Percentiles rank a stretch among this genome's conserved stretches.
Conservation (phyloP, 1,140 invertebrate genomes). For the Elysia chlorotica region DNA sequence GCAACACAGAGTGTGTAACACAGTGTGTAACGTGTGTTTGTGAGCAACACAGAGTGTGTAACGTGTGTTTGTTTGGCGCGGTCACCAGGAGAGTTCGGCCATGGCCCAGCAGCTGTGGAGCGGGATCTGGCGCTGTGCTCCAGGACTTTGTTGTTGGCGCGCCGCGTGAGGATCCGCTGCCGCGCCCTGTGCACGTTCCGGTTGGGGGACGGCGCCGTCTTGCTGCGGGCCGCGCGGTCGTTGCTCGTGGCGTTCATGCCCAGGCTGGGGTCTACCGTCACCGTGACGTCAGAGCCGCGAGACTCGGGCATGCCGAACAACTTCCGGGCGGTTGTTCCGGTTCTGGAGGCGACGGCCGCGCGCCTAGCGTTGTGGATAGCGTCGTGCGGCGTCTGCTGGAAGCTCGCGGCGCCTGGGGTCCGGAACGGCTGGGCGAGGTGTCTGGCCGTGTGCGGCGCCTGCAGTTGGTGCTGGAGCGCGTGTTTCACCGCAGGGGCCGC, state of each 20-base stretch:
- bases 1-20: no score
- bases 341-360: not conserved
- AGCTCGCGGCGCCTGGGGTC: not conserved
- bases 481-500: no score
- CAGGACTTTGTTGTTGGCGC: not conserved
- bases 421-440: not conserved
- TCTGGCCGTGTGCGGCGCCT: not conserved
- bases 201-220: not conserved
- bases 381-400: not conserved
- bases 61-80: no score
- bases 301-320: not conserved
- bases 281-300: not conserved
- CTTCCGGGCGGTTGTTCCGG: not conserved
- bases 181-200: slow-evolving; percentile 8
- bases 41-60: no score
- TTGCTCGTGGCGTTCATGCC: not conserved
- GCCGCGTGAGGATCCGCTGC: slow-evolving; percentile 1
- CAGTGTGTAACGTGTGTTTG: no score
- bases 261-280: slow-evolving; percentile 4
- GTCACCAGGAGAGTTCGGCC: slow-evolving; percentile 19
- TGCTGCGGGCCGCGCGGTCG: not conserved
- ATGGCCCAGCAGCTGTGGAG: slow-evolving; percentile 20
- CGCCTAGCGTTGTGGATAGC: not conserved
- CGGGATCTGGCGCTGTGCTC: not conserved
- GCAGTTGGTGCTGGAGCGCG: not conserved